Base-by-base conservation (phyloP, 2,113 vertebrate genomes). In the Macquaria ambigua region DNA sequence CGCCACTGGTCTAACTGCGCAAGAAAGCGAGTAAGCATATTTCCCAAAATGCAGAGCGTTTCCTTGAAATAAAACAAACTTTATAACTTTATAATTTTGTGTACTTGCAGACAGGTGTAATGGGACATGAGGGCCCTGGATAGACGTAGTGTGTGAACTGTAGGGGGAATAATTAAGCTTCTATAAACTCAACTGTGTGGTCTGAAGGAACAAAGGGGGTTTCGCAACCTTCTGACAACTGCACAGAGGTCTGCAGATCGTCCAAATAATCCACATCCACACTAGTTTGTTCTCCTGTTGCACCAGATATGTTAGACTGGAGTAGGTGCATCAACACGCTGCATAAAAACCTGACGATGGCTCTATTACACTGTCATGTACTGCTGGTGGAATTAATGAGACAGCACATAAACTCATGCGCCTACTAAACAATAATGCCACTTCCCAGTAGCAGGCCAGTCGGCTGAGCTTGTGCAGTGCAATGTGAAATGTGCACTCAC, bases 101-200 rank as follows among this genome's bases (percentile, higher is more conserved):
- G 70, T 69, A 16, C 79, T 61, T 83, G 37, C 85, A 88, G 81
- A 84, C 84, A 90, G 85, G 80, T 89, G 81, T 64, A 88, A 1
- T 39, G 82, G 48, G 84, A 88, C 74, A 71, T 18, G n/a, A 85
- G 46, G 61, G 48, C 52, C 58, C 43, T 62, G 71, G 75, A 81
- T 10, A 79, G 50, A 74, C 70, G 67, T 21, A 25, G 59, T 28
- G n/a, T 73, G 84, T 70, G 72, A 67, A 77, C 39, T 43, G 41
- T 50, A 37, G 16, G 67, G 66, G 72, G 72, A 61, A 68, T 86
- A 90, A 92, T 91, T 85, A 87, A 76, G 76, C 87, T 85, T 91
- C 70, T 90, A 43, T 91, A 91, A 93, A 92, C 89, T 84, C 52
- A 56, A 77, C 74, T 87, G 87, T 90, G 86, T 90, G 90, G 88